Conservation (phyloP, 2,797 vertebrate genomes). For the Florisuga fusca region DNA sequence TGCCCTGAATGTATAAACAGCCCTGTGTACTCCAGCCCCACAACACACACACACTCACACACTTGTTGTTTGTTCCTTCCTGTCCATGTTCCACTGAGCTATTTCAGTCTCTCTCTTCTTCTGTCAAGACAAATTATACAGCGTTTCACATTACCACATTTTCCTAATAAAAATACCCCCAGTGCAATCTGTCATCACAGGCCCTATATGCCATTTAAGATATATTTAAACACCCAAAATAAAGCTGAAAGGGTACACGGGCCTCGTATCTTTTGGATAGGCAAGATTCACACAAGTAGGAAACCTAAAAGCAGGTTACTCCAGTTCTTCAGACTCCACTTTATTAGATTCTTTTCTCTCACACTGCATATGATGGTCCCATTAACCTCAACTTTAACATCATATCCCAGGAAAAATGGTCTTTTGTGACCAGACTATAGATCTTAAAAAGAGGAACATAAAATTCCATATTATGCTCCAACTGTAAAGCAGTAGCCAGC, state of each 20-base stretch:
- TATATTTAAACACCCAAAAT: not conserved
- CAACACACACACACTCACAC: not conserved
- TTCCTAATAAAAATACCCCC: slow-evolving; percentile 11
- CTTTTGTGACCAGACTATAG: not conserved
- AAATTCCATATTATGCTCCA: not conserved
- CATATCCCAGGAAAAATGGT: not conserved
- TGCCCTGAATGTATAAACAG: not conserved
- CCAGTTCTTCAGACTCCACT: not conserved
- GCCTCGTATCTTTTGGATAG: not conserved
- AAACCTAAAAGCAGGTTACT: not conserved
- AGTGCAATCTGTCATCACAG: not conserved
- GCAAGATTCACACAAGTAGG: not conserved
- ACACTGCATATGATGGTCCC: not conserved
- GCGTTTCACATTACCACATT: not conserved
- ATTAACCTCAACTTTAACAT: not conserved
- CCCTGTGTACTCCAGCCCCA: not conserved
- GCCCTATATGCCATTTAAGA: not conserved
- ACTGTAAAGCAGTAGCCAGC: not conserved
- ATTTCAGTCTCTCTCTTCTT: not conserved
- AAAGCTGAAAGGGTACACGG: not conserved
- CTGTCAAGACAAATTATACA: slow-evolving; percentile 35
- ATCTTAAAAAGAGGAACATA: not conserved
- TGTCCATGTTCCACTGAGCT: not conserved
- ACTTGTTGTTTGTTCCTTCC: not conserved
- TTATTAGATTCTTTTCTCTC: not conserved